These are phyloP conservation scores for Aratinga solstitialis DNA, from an alignment of 2,797 vertebrate genomes.

Conservation along the genomic window DNA sequence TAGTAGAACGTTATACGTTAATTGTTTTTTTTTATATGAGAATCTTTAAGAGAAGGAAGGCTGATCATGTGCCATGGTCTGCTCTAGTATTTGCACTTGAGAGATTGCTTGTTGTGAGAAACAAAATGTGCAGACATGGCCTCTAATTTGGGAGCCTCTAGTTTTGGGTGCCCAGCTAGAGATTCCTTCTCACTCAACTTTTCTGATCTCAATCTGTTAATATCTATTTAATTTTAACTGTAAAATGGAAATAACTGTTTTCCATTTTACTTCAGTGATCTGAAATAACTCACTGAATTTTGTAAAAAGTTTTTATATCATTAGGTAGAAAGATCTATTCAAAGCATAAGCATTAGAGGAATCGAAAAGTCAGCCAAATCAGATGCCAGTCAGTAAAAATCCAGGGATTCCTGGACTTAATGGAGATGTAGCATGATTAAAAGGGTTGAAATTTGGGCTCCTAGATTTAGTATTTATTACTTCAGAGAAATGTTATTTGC, in stretches of 20 bases:
- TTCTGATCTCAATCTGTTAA: background rate
- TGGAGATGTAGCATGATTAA: background rate
- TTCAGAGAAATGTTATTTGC: background rate
- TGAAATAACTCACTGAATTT: background rate
- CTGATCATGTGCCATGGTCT: background rate
- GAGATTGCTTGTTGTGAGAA: background rate
- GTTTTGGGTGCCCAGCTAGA: background rate
- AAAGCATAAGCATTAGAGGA: background rate
- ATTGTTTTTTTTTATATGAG: background rate
- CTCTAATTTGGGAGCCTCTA: background rate
- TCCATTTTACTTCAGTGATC: background rate
- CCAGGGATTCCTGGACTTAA: background rate
- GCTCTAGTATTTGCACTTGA: background rate
- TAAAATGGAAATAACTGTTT: background rate
- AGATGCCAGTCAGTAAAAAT: background rate
- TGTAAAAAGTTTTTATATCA: background rate
- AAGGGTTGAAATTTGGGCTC: background rate
- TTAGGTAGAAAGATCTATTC: background rate
- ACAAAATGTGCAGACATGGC: background rate
- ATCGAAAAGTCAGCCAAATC: background rate
- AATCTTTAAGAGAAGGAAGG: background rate
- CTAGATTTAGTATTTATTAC: background rate
- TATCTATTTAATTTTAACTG: background rate
- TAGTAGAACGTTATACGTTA: background rate
- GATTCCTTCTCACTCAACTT: background rate